Percentiles rank a stretch among this genome's conserved stretches.
phyloP scores from a whole-genome alignment of 2,797 vertebrate species.

The Stomatorhinus walkeri region DNA sequence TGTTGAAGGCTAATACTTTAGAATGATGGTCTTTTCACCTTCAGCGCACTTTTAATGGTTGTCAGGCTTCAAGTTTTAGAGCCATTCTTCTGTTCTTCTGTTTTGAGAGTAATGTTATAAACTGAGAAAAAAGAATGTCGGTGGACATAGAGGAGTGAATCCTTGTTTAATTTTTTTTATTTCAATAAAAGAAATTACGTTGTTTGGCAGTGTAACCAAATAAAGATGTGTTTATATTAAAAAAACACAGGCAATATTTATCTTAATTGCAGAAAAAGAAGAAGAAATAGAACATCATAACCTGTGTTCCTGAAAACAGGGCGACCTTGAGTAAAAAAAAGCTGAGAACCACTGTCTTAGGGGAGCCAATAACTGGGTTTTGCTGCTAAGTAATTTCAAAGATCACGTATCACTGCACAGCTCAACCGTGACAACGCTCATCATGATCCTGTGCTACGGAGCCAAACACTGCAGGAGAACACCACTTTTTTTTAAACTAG shows the following conservation, averaged over 20 bases:
- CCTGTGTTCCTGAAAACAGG: not conserved
- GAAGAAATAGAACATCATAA: not conserved
- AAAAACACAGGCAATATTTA: not conserved
- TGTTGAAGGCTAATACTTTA: not conserved
- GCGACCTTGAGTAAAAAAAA: not conserved
- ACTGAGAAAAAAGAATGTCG: not conserved
- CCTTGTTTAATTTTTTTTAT: not conserved
- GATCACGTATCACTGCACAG: not conserved
- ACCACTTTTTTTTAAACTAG: not conserved
- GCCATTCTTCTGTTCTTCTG: not conserved
- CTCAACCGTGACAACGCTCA: not conserved
- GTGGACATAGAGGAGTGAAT: not conserved
- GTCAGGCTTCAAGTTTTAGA: not conserved
- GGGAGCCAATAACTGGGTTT: not conserved
- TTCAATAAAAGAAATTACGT: not conserved
- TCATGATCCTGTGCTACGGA: not conserved
- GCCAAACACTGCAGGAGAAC: not conserved
- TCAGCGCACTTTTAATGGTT: not conserved
- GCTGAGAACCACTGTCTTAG: not conserved
- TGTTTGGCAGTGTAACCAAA: not conserved
- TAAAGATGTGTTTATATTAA: not conserved
- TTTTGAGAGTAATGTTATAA: not conserved
- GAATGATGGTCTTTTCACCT: not conserved
- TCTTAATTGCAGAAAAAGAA: not conserved
- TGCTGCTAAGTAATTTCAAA: conserved; percentile 14